A percentile compares a stretch with the other conserved stretches of the same genome.
Conservation (phyloP, 2,888 invertebrate genomes). For the Polydrusus cervinus region DNA sequence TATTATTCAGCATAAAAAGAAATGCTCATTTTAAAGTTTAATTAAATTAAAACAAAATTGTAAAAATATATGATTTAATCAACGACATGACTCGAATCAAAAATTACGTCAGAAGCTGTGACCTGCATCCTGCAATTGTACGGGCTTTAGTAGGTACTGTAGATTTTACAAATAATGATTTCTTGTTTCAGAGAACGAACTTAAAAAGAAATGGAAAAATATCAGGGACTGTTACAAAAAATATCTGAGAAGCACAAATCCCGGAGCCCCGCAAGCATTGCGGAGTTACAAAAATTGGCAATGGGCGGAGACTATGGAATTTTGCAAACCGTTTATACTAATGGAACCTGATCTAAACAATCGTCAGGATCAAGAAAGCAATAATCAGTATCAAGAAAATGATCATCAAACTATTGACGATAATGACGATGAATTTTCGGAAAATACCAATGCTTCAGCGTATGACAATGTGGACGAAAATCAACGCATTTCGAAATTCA, state of each 20-base stretch:
- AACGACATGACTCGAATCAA: too few relatives aligned
- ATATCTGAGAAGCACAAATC: background rate
- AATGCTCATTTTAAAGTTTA: too few relatives aligned
- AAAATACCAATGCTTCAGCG: background rate
- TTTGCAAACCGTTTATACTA: background rate
- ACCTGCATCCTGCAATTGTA: too few relatives aligned
- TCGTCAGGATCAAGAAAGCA: background rate
- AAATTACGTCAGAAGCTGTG: too few relatives aligned
- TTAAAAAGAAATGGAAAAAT: slow-evolving; percentile 19
- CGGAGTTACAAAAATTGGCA: slow-evolving; percentile 16
- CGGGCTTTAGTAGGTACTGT: too few relatives aligned
- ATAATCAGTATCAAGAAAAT: background rate
- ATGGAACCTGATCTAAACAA: background rate
- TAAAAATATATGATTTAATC: too few relatives aligned
- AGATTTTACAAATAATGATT: too few relatives aligned
- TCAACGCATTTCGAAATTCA: background rate
- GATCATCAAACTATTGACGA: background rate
- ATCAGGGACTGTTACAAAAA: slow-evolving; percentile 16
- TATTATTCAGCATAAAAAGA: too few relatives aligned
- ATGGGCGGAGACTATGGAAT: slow-evolving; percentile 16
- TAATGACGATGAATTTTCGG: background rate
- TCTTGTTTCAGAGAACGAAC: background rate
- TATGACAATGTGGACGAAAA: background rate
- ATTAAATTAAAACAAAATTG: too few relatives aligned
- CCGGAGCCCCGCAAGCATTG: background rate